Percentiles rank a stretch among this genome's conserved stretches.
These are phyloP conservation scores for Palloptera scutellata DNA, from an alignment of 2,888 invertebrate genomes.

Conservation along the genomic window DNA sequence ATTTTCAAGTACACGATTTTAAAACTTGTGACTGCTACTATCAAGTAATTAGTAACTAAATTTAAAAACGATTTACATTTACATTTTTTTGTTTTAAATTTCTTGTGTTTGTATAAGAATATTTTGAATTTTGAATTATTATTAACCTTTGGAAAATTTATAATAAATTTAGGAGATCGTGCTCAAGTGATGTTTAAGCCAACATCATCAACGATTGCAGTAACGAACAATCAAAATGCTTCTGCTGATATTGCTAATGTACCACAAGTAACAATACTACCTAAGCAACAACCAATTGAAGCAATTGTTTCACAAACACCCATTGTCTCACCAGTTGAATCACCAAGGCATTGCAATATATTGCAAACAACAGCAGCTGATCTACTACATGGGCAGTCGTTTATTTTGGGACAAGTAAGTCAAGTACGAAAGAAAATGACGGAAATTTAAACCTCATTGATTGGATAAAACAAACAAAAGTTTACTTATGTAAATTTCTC, in stretches of 20 bases:
- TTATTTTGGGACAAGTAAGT: slow-evolving; percentile 57
- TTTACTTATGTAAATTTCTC: slow-evolving; percentile 2
- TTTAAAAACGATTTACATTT: not conserved
- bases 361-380: slow-evolving; percentile 66
- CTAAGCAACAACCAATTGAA: not conserved
- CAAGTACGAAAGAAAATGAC: not conserved
- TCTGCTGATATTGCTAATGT: not conserved
- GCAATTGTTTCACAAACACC: slow-evolving; percentile 18
- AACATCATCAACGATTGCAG: slow-evolving; percentile 34
- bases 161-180: slow-evolving; percentile 51
- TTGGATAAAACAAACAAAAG: not conserved
- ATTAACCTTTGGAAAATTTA: not conserved
- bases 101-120: not conserved
- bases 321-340: slow-evolving; percentile 47
- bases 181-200: slow-evolving; percentile 51
- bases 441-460: too few species aligned
- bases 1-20: too few species aligned
- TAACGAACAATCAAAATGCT: not conserved
- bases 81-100: too few species aligned
- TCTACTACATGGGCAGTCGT: slow-evolving; percentile 48
- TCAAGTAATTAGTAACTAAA: too few species aligned
- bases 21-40: too few species aligned
- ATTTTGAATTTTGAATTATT: not conserved
- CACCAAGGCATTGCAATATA: slow-evolving; percentile 65
- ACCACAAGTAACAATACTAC: not conserved